Conservation (phyloP, 2,113 vertebrate genomes). For the Muntiacus reevesi region DNA sequence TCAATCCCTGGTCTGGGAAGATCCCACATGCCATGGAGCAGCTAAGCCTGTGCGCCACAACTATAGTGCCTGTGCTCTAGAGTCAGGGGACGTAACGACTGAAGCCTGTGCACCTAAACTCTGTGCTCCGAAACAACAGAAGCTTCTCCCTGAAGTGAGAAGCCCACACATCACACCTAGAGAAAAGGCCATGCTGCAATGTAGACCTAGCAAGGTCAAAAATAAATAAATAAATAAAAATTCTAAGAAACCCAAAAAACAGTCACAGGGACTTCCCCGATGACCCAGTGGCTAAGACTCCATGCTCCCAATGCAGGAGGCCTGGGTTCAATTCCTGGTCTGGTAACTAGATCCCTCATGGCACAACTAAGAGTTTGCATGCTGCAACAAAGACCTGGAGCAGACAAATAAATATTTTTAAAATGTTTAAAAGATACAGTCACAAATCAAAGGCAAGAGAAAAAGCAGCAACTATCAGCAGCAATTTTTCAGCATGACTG, state of each 20-base stretch:
- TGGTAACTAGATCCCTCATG: not conserved
- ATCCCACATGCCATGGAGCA: not conserved
- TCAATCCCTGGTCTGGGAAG: not conserved
- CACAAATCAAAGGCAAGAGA: not conserved
- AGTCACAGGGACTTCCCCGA: not conserved
- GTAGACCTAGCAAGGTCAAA: not conserved
- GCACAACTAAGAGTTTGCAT: not conserved
- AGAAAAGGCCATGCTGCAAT: not conserved
- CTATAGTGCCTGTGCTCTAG: not conserved
- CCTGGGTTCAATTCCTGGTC: not conserved
- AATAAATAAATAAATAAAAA: not conserved
- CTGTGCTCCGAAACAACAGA: not conserved
- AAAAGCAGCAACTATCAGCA: not conserved
- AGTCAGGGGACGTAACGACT: not conserved
- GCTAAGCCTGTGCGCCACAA: not conserved
- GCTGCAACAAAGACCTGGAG: not conserved
- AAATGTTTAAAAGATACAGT: not conserved
- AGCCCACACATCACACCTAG: not conserved
- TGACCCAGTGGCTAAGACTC: not conserved
- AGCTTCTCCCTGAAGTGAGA: not conserved
- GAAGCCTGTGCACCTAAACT: not conserved
- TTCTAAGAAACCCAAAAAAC: fast-evolving
- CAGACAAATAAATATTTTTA: not conserved
- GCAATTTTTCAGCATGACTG: not conserved
- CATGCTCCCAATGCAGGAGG: not conserved